Conservation (phyloP, 2,888 invertebrate species). For the Ormyrus thymus region DNA sequence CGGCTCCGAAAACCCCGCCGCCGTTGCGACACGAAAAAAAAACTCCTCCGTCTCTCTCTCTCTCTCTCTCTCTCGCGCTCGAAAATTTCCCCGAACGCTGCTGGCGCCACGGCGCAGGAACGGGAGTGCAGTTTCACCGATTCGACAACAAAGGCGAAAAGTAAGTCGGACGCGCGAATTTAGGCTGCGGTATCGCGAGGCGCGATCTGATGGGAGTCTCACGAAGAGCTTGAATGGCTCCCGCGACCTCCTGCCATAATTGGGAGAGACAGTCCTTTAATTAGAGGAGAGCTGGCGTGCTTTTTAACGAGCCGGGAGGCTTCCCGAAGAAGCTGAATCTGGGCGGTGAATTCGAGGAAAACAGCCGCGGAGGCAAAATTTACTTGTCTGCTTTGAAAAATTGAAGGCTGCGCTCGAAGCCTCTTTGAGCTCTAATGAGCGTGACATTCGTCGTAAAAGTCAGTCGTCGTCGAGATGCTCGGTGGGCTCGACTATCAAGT, state of each 20-base stretch:
- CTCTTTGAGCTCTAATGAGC: too few relatives aligned
- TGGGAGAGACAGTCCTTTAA: constrained; percentile 44
- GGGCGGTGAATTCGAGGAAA: too few relatives aligned
- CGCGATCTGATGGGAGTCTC: constrained; percentile 37
- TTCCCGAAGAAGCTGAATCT: too few relatives aligned
- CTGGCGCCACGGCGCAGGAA: too few relatives aligned
- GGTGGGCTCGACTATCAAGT: constrained; percentile 34
- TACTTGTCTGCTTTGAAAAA: too few relatives aligned
- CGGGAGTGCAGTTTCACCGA: constrained; percentile 16
- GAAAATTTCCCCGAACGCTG: too few relatives aligned
- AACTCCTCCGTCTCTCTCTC: too few relatives aligned
- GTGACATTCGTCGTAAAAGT: constrained; percentile 21
- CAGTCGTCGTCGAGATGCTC: constrained; percentile 10
- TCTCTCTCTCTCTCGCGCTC: too few relatives aligned
- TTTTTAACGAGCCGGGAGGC: constrained; percentile 21
- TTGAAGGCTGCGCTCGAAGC: too few relatives aligned
- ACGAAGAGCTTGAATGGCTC: constrained; percentile 13
- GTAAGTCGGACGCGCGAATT: constrained; percentile 28
- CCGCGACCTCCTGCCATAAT: background rate
- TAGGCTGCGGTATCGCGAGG: constrained; percentile 18
- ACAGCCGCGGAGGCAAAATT: too few relatives aligned
- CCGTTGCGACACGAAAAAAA: background rate
- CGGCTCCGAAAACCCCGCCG: background rate
- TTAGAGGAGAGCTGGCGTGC: constrained; percentile 31
- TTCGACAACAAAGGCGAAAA: constrained; percentile 23